Base-by-base conservation (phyloP, 2,113 vertebrate genomes). In the Phyllopteryx taeniolatus region DNA sequence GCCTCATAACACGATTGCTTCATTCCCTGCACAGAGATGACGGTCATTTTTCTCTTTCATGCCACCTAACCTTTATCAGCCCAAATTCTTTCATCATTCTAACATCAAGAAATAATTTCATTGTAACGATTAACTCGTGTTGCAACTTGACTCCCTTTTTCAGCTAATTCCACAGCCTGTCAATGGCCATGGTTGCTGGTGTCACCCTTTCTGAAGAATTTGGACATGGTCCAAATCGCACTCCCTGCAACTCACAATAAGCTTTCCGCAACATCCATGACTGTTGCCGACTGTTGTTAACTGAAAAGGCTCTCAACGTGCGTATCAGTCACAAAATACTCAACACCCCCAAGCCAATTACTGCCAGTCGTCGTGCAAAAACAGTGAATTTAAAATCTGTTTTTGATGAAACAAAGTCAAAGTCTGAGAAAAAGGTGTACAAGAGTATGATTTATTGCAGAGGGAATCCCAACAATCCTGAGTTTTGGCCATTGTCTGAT, bases 81-180 rank as follows among this genome's bases (percentile, higher is more conserved):
- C 49, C 68, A 61, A 64, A 12, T 56, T 71, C 72, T 68, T 72
- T 75, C 73, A 73, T 83, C 78, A 57, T 73, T 67, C 65, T 47
- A 79, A 71, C 74, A 81, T 73, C 61, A 80, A 43, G 67, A n/a
- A 78, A 80, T 56, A 75, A 86, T 84, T 79, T 74, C 61, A 70
- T 74, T 73, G 70, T 64, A 47, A n/a, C 46, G 56, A 31, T 66
- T 2, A 3, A 73, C n/a, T 72, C 15, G 12, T 11, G 20, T 5
- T 64, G 61, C 66, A 71, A 76, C 68, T 72, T 61, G 61, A 72
- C 72, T 49, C 43, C n/a, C 33, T 60, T 62, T 64, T 59, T 63
- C 31, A 76, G 78, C 62, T 53, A 67, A 78, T 83, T 54, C 12
- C 78, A 59, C 49, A 35, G 31, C 65, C 56, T 62, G 67, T 81